Evolutionary conservation across 2,113 vertebrate genomes (phyloP), one percentile per base, ranked within the genome.

Genomic region (Corythoichthys intestinalis): DNA sequence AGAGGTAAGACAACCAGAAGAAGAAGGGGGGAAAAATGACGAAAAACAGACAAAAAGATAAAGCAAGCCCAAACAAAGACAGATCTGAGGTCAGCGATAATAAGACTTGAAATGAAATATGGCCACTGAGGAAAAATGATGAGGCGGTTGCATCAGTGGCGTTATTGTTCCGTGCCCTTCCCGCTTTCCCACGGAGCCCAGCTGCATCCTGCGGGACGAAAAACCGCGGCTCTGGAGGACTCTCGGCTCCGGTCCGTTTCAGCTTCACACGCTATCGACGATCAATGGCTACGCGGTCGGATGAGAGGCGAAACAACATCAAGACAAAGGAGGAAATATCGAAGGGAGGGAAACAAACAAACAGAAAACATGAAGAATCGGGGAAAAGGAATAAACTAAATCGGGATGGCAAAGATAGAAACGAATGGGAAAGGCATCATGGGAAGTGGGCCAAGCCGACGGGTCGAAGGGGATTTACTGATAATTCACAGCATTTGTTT

Each of bases 101-200:
- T 62, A 69, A 84, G 72, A 79, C 76, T 75, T 74, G 14, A 64
- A 83, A 86, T 81, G 77, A 86, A 86, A 85, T 11, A 86, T 79
- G 78, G 72, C 78, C 60, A 52, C 78, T 49, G 78, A 85, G 80
- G 77, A 56, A 67, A 61, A 61, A 50, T 80, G 81, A 78, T 59
- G 81, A 80, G 75, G 83, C 57, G 59, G 7, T 83, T 85, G 68
- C 83, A 74, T 82, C 83, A 83, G 74, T 13, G n/a, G 4, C 41
- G 44, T 44, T 39, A 61, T 52, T 49, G 78, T 66, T 77, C 78
- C 35, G 62, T 74, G 81, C 73, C 67, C 74, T 65, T 74, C 71
- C 52, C 50, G 1, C 54, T 68, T 80, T 84, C 81, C 80, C 80
- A 83, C 61, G 58, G 65, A 84, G 74, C 69, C 61, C 64, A 82